Evolutionary conservation across 2,113 vertebrate genomes (phyloP), one percentile per base, ranked within the genome.

Genomic region (Burhinus bistriatus): DNA sequence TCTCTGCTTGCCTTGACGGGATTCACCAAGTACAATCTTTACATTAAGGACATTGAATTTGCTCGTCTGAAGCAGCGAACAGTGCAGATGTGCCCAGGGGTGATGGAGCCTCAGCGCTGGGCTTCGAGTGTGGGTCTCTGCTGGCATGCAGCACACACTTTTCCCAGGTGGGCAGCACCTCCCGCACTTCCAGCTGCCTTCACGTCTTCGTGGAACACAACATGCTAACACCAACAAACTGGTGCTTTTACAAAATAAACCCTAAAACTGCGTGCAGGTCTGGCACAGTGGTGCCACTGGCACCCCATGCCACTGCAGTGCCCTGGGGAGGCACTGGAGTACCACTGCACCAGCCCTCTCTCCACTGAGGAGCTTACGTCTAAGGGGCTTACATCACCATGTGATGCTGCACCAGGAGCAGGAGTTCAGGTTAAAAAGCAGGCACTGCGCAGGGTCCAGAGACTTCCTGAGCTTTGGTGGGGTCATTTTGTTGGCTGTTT

Each of bases 291-390:
- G 49, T 49, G 49, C 22, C 4, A 1, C 34, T 15, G 25, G 23
- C 3, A 2, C 15, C 7, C n/a, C 1, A 1, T 76, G 62, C 83
- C 6, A 1, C 45, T 1, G 0, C 1, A n/a, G n/a, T n/a, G n/a
- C n/a, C n/a, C n/a, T n/a, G 0, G 4, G 12, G n/a, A 65, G 7
- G 6, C 75, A 66, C 32, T 2, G 0, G 7, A 18, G 17, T 44
- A 34, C 17, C 0, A 1, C 3, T 1, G 9, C 72, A 68, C 38
- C 5, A 3, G 59, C 36, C 57, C 51, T 49, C 0, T 0, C 61
- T 58, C 38, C 54, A 36, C 47, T n/a, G 16, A 47, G 77, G 72
- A 49, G 86, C 91, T 96, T 95, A 89, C 42, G 9, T 19, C 72
- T 95, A 95, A 96, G 89, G 65, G 96, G 89, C 77, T 96, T 97